Evolutionary conservation across 2,888 invertebrate species (phyloP), one percentile per base, ranked within the genome.

Genomic region (Eudasyphora cyanicolor): DNA sequence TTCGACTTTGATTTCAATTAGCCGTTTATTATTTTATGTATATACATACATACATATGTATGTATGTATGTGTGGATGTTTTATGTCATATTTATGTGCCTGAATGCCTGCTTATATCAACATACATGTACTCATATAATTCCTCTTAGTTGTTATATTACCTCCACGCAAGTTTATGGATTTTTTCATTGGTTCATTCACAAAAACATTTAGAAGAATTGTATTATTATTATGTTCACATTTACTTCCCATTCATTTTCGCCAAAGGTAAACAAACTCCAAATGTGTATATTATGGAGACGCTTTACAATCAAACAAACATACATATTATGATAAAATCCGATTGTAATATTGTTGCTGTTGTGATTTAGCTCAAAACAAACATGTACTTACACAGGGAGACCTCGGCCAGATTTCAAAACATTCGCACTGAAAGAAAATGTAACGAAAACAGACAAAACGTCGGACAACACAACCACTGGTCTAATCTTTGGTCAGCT

Each of bases 181-280:
- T 60, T 60, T 60, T 29, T 60, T 60, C 60, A 35, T 62, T 32
- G 7, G 29, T 35, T 8, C 19, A 17, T 17, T 62, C 32, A n/a
- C 12, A 17, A 19, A 64, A 38, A 38, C 17, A 32, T 17, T 32
- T 32, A 6, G 8, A 35, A 38, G 64, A 38, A 64, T 32, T 57
- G 29, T 29, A 29, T n/a, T n/a, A n/a, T n/a, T n/a, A n/a, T n/a
- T n/a, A n/a, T n/a, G 29, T 60, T 35, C n/a, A 3, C 38, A 64
- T 29, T 60, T 29, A 29, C 64, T 64, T 35, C 32, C 6, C 38
- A 64, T 64, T 64, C 19, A 38, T 38, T 64, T 64, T 64, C 64
- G 64, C 38, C 32, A 38, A 64, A 35, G 64, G 64, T 64, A 64
- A 64, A 38, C 35, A 32, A 64, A 64, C 35, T 64, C 35, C 19